A percentile compares a stretch with the other conserved stretches of the same genome.
phyloP scores from a whole-genome alignment of 35 echinoderm and acorn worm species.

The Apostichopus parvimensis region DNA sequence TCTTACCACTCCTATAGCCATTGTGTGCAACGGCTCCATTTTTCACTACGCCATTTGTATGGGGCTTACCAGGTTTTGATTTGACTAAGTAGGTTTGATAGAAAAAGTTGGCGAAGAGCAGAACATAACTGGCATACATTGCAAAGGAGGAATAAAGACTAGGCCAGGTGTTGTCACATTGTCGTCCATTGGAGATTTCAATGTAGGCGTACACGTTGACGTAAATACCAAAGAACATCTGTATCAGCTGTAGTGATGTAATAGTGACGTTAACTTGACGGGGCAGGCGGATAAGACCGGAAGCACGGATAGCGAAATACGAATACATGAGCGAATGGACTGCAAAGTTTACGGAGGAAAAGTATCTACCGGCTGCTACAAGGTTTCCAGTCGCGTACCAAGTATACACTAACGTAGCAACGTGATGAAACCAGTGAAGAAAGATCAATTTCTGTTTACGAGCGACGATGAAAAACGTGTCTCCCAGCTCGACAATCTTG shows the following conservation, averaged over 20 bases:
- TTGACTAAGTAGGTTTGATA: slow-evolving; percentile 33
- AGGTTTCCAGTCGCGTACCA: slow-evolving; percentile 17
- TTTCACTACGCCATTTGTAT: not conserved
- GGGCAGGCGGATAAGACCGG: slow-evolving; percentile 47
- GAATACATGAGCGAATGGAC: slow-evolving; percentile 77
- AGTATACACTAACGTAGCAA: slow-evolving; percentile 41
- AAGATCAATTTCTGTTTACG: slow-evolving; percentile 86
- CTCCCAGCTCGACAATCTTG: slow-evolving; percentile 76
- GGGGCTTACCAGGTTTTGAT: not conserved
- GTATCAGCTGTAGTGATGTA: slow-evolving; percentile 64
- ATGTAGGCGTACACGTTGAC: slow-evolving; percentile 44
- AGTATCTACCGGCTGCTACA: slow-evolving; percentile 40
- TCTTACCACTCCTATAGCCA: not conserved
- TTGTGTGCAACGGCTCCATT: not conserved
- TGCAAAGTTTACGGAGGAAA: slow-evolving; percentile 59
- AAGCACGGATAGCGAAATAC: slow-evolving; percentile 71
- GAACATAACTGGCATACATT: slow-evolving; percentile 70
- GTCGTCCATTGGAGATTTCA: not conserved
- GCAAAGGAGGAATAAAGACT: slow-evolving; percentile 52
- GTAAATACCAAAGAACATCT: slow-evolving; percentile 61
- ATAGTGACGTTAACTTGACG: slow-evolving; percentile 53
- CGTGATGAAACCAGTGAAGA: slow-evolving; percentile 84
- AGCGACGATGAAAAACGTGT: slow-evolving; percentile 83
- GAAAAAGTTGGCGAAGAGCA: slow-evolving; percentile 71
- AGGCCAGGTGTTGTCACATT: slow-evolving; percentile 39